A percentile compares a stretch with the other conserved stretches of the same genome.
Evolutionary conservation across 2,113 vertebrate species (phyloP).

Genomic region (Eurypyga helias): DNA sequence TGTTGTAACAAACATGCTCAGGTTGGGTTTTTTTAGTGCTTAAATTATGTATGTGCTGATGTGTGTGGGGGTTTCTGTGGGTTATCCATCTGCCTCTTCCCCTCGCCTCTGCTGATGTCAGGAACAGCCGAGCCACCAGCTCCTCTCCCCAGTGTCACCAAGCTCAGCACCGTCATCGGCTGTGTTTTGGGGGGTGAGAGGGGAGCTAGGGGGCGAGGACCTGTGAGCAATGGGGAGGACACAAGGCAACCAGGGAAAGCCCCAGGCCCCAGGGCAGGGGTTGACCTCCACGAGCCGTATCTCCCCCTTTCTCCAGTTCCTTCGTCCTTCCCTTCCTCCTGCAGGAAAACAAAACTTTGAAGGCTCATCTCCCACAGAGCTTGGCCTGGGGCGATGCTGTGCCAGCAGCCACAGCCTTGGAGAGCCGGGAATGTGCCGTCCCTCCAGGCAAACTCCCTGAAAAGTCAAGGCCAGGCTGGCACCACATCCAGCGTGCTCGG

Average conservation of each 20-base stretch:
- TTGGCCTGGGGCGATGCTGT: background rate
- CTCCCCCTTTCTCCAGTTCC: background rate
- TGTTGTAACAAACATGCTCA: background rate
- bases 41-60: background rate
- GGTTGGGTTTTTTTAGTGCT: background rate
- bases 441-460: background rate
- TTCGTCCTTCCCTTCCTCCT: background rate
- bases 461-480: slow-evolving; percentile 33
- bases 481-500: background rate
- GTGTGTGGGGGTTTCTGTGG: background rate
- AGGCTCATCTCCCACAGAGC: background rate
- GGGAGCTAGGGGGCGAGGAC: background rate
- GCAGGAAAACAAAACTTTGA: background rate
- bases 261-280: background rate
- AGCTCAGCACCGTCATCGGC: background rate
- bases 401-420: slow-evolving; percentile 9
- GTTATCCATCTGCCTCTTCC: background rate
- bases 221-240: background rate
- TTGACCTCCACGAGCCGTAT: background rate
- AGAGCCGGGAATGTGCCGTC: background rate
- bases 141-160: background rate
- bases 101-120: background rate
- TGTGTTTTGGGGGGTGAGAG: rapidly evolving
- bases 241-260: background rate
- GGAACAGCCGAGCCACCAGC: background rate